Conservation (phyloP, 1,140 invertebrate genomes). For the Coelopa frigida region DNA sequence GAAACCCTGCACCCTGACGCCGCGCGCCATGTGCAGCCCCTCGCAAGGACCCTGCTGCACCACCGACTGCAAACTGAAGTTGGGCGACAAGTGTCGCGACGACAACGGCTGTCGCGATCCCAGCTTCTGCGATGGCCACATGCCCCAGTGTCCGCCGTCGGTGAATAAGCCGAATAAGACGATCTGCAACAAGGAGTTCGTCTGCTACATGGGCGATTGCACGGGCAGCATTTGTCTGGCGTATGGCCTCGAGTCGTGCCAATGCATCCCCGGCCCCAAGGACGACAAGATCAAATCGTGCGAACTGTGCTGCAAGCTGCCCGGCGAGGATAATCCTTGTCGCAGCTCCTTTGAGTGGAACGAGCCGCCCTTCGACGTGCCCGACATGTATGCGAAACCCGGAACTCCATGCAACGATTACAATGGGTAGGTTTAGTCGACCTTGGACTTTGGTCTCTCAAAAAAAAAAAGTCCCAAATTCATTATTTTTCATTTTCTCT, state of each 20-base stretch:
- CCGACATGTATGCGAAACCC: constrained; percentile 88
- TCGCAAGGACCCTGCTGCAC: constrained; percentile 92
- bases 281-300: constrained; percentile 79
- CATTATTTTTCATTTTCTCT: constrained; percentile 1
- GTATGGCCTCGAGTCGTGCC: constrained; percentile 93
- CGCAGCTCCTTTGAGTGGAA: constrained; percentile 90
- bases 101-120: constrained; percentile 89
- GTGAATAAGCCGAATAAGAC: constrained; percentile 90
- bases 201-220: constrained; percentile 93
- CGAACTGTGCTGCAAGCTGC: constrained; percentile 81
- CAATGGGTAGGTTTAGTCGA: constrained; percentile 57
- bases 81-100: constrained; percentile 82
- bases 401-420: constrained; percentile 97
- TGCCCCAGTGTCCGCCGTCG: constrained; percentile 81
- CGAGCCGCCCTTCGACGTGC: constrained; percentile 77
- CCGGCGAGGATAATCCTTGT: constrained; percentile 71
- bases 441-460: background rate
- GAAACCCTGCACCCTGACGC: constrained; percentile 75
- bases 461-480: background rate
- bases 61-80: constrained; percentile 73
- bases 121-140: constrained; percentile 79
- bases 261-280: constrained; percentile 68
- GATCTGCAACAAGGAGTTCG: constrained; percentile 86
- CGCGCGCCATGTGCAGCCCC: constrained; percentile 47
- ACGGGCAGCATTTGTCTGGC: constrained; percentile 87